Base-by-base conservation (phyloP, 2,797 vertebrate genomes). In the Phrynocephalus forsythii region DNA sequence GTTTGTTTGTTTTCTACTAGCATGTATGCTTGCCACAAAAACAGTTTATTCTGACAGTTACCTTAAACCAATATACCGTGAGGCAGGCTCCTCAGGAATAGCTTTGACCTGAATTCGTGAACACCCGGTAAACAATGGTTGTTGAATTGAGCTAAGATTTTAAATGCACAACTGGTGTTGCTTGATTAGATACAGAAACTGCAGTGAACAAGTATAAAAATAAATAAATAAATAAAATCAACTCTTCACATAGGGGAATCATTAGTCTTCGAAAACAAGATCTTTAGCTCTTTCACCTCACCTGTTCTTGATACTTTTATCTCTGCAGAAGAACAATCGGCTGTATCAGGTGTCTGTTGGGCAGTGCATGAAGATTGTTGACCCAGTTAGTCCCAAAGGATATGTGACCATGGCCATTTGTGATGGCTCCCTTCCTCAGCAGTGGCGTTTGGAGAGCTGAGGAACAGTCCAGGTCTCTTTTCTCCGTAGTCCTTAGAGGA, bases 341-440 rank as follows among this genome's bases (percentile, higher is more conserved):
- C 96, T 99, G 48, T 99, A 99, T 95, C 99, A 99, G 96, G 98
- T 99, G 69, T 99, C 99, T 0, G 98, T 98, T 4, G 99, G 99
- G 33, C 98, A 99, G 95, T 99, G 99, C 96, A 96, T 99, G 92
- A 97, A 97, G 1, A 96, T 96, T 8, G 92, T 95, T 0, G 97
- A 98, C 84, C 97, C 97, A 0, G 88, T 95, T 1, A 97, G 97
- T 89, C 96, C 95, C 77, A 98, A 97, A 91, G 98, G 98, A 56
- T 97, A 97, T 0, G 98, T 99, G 56, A 94, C 97, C 87, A 97
- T 99, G 98, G 98, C 98, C 3, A 99, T 99, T 92, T 99, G 99
- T 0, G 97, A 99, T 0, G 96, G 97, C 56, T 98, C 98, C 1
- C 91, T 96, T 86, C 94, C 94, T 0, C 98, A 99, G 93, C 98